Conservation (phyloP, 37 sponge, comb jelly and placozoan genomes). For the Beroe forskalii region DNA sequence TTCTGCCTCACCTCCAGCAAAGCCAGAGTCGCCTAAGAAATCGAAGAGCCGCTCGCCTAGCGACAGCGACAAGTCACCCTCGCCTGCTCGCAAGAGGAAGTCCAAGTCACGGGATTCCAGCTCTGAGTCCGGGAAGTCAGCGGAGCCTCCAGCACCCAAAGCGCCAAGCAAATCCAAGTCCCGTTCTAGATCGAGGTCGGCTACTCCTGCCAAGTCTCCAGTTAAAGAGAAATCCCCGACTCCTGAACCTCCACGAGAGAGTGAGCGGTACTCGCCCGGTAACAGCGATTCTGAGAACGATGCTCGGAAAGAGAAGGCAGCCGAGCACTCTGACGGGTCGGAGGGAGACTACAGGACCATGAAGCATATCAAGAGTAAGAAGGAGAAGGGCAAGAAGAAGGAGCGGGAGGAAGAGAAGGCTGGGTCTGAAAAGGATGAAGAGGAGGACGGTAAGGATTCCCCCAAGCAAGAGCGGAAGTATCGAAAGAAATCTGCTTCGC, state of each 20-base stretch:
- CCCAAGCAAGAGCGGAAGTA: constrained; percentile 39
- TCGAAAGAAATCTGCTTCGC: constrained; percentile 21
- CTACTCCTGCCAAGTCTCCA: neutral
- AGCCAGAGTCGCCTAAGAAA: neutral
- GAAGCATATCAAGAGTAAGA: constrained; percentile 64
- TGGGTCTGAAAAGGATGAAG: neutral
- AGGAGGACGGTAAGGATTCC: neutral
- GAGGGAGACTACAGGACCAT: constrained; percentile 52
- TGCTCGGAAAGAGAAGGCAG: neutral
- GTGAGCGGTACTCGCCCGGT: constrained; percentile 21
- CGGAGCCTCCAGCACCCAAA: neutral
- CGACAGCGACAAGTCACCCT: neutral
- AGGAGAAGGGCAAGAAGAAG: constrained; percentile 59
- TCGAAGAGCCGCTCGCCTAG: constrained; percentile 14
- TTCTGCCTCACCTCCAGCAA: neutral
- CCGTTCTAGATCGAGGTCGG: neutral
- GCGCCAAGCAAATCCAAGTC: neutral
- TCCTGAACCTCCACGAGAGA: constrained; percentile 29
- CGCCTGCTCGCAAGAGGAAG: neutral
- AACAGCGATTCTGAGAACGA: constrained; percentile 41
- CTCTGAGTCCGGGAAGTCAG: neutral
- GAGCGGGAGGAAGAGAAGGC: constrained; percentile 25
- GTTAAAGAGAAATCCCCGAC: constrained; percentile 19
- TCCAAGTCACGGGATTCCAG: constrained; percentile 53
- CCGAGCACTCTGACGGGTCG: constrained; percentile 52